A percentile compares a stretch with the other conserved stretches of the same genome.
Conservation (phyloP, 1,140 invertebrate species). For the Coptotermes formosanus region DNA sequence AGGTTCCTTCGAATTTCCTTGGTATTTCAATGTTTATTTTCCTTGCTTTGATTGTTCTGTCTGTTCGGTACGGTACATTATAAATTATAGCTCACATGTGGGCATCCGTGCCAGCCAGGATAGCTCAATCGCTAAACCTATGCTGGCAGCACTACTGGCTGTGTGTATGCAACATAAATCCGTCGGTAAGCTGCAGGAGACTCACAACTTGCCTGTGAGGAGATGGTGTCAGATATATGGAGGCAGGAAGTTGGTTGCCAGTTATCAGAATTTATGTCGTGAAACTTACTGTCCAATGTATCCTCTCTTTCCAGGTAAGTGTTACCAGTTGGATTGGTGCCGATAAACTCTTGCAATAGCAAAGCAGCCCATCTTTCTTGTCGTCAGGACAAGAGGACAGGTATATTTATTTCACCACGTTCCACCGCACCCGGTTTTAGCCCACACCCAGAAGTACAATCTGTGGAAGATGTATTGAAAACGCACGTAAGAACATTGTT, state of each 20-base stretch:
- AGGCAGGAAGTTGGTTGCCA: background rate
- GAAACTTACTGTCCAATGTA: background rate
- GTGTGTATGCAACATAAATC: background rate
- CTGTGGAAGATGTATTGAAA: too few relatives aligned
- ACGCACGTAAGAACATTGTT: too few relatives aligned
- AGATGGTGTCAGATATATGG: background rate
- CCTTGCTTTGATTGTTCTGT: too few relatives aligned
- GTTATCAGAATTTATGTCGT: background rate
- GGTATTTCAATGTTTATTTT: too few relatives aligned
- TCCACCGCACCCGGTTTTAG: too few relatives aligned
- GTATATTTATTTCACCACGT: background rate
- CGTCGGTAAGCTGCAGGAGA: background rate
- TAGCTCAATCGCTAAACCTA: too few relatives aligned
- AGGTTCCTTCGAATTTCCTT: too few relatives aligned
- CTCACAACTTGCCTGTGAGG: background rate
- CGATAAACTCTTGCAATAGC: background rate
- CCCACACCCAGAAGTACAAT: too few relatives aligned
- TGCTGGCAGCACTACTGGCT: too few relatives aligned
- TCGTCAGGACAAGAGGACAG: background rate
- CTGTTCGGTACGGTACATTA: too few relatives aligned
- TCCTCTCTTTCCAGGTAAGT: slow-evolving; percentile 11
- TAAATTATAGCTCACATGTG: too few relatives aligned
- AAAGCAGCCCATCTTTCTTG: background rate
- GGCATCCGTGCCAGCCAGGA: too few relatives aligned
- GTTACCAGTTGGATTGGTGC: background rate